Conservation (phyloP, 2,888 invertebrate genomes). For the Harpalus rufipes region DNA sequence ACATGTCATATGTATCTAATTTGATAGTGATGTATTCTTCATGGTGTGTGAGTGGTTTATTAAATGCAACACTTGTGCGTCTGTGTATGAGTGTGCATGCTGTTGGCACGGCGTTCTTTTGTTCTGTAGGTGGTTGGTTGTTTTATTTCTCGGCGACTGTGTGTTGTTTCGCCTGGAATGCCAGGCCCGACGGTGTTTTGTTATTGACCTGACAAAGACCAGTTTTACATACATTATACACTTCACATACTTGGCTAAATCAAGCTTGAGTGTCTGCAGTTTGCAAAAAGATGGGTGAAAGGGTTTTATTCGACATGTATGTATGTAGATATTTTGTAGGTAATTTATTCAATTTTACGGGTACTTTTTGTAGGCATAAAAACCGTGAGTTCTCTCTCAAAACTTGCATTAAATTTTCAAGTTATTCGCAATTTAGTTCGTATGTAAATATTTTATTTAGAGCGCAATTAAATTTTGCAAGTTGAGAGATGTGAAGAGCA, state of each 20-base stretch:
- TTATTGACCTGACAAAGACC: slow-evolving; percentile 5
- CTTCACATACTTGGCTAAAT: background rate
- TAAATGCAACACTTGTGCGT: background rate
- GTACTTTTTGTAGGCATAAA: background rate
- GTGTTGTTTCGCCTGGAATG: slow-evolving; percentile 4
- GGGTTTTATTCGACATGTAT: background rate
- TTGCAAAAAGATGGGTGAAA: background rate
- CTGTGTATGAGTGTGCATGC: background rate
- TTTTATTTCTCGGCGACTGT: slow-evolving; percentile 1
- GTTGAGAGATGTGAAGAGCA: slow-evolving; percentile 2
- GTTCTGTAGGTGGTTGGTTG: slow-evolving; percentile 1
- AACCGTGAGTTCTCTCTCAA: background rate
- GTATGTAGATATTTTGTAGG: too few relatives aligned
- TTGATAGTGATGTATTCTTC: background rate
- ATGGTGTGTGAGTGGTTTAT: too few relatives aligned
- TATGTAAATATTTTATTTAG: slow-evolving; percentile 15
- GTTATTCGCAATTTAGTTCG: slow-evolving; percentile 14
- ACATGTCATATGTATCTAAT: background rate
- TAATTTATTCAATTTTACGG: too few relatives aligned
- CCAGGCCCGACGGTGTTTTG: background rate
- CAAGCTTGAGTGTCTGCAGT: background rate
- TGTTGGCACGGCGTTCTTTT: background rate
- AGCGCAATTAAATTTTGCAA: slow-evolving; percentile 8
- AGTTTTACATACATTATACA: background rate
- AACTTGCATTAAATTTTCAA: background rate